A percentile compares a stretch with the other conserved stretches of the same genome.
phyloP scores from a whole-genome alignment of 2,888 invertebrate genomes.

The Tetragnatha montana region DNA sequence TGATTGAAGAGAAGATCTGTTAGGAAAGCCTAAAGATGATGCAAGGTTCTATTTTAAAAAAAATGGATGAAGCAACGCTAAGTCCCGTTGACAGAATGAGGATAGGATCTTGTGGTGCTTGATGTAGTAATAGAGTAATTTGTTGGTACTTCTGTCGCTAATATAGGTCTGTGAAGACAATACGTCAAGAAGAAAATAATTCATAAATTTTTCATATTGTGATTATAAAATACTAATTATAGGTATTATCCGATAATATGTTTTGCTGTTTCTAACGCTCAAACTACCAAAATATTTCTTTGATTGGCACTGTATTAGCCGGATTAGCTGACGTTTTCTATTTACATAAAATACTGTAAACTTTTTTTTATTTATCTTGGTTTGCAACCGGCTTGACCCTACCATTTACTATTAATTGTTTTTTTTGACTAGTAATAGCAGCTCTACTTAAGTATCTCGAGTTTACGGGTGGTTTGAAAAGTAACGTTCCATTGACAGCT shows the following conservation, averaged over 20 bases:
- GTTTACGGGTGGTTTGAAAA: not conserved
- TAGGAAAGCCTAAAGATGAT: not conserved
- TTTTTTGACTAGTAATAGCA: not conserved
- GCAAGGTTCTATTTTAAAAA: not conserved
- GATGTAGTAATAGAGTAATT: not conserved
- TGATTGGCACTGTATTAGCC: too few relatives aligned
- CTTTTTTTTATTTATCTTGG: not conserved
- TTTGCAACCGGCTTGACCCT: not conserved
- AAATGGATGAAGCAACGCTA: not conserved
- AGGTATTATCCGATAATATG: not conserved
- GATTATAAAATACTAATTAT: not conserved
- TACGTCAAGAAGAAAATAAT: not conserved
- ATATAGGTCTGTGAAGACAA: not conserved
- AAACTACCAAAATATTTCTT: not conserved
- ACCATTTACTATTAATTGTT: not conserved
- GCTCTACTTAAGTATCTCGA: not conserved
- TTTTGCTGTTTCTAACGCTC: not conserved
- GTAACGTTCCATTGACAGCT: not conserved
- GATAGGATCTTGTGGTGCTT: not conserved
- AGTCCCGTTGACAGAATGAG: not conserved
- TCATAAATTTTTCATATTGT: not conserved
- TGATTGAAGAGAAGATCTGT: not conserved
- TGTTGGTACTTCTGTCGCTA: not conserved
- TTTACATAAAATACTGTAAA: too few relatives aligned
- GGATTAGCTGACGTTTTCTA: too few relatives aligned